Evolutionary conservation across 2,797 vertebrate genomes (phyloP).

Genomic region (Halcyon leucocephala): DNA sequence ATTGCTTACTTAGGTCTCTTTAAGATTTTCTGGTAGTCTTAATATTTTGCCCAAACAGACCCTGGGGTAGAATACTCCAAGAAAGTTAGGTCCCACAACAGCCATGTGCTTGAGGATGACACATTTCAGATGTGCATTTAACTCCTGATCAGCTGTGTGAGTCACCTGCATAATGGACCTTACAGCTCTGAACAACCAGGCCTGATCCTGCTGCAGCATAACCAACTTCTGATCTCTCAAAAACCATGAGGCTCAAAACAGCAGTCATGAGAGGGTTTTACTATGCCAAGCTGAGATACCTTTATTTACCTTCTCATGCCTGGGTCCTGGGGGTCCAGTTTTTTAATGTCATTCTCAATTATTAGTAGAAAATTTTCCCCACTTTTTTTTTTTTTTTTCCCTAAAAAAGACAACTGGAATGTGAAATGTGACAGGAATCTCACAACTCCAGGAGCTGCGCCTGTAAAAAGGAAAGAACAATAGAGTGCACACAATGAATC

Average conservation of each 20-base stretch:
- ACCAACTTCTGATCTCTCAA: not conserved
- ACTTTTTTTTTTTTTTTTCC: not conserved
- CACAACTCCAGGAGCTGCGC: not conserved
- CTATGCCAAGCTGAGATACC: fast-evolving
- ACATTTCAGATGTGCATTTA: not conserved
- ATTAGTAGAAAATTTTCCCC: not conserved
- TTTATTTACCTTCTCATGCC: not conserved
- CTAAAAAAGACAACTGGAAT: not conserved
- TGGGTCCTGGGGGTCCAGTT: not conserved
- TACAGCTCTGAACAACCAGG: not conserved
- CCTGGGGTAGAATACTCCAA: not conserved
- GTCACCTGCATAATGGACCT: not conserved
- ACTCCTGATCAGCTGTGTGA: not conserved
- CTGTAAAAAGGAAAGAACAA: not conserved
- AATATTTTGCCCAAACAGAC: not conserved
- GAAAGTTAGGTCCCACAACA: not conserved
- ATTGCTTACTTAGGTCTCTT: not conserved
- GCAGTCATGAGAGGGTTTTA: not conserved
- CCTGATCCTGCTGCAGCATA: not conserved
- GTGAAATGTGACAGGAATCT: not conserved
- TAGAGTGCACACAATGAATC: not conserved
- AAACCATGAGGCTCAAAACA: not conserved
- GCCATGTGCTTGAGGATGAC: fast-evolving
- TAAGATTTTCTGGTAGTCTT: not conserved
- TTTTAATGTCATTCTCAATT: not conserved